Evolutionary conservation across 2,113 vertebrate species (phyloP), one percentile per base, ranked within the genome.

Genomic region (Strix uralensis): DNA sequence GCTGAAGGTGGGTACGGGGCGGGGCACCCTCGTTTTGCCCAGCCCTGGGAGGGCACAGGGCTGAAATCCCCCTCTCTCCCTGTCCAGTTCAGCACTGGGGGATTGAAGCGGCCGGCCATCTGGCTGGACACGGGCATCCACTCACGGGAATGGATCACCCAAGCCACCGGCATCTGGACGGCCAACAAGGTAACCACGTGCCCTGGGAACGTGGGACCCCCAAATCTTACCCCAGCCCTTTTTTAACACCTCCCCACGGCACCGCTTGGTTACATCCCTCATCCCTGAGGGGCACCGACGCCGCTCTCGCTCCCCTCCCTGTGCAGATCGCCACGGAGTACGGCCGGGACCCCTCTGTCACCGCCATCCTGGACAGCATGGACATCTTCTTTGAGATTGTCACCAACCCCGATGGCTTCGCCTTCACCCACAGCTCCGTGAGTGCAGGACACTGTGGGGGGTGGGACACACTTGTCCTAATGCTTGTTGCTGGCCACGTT

Each of bases 51-150:
- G 77, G 44, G 9, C 18, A 2, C 0, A 1, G 36, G 46, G 36
- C 57, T 81, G 46, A 86, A 25, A 46, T 49, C n/a, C 22, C 14
- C 4, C 15, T 11, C 4, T 11, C 8, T 46, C 63, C 57, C 70
- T 8, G 1, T 32, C 6, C 77, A 99, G 99, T 99, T 99, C 96
- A 99, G 99, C 98, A 99, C 98, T 0, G 99, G 99, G 82, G 98
- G 98, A 46, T 71, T 10, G 4, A 98, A 95, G 7, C 98, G 98
- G 1, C 96, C 98, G 0, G 99, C 98, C 44, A 95, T 99, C 96
- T 99, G 99, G 99, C 90, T 99, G 4, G 99, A 99, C 97, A 98
- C 98, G 4, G 99, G 99, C 19, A 99, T 99, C 96, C 99, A 99
- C 80, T 97, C 99, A 2, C 98, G 99, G 54, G 99, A 99, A 88